phyloP scores from a whole-genome alignment of 2,797 vertebrate species.

The Eurystomus glaucurus region DNA sequence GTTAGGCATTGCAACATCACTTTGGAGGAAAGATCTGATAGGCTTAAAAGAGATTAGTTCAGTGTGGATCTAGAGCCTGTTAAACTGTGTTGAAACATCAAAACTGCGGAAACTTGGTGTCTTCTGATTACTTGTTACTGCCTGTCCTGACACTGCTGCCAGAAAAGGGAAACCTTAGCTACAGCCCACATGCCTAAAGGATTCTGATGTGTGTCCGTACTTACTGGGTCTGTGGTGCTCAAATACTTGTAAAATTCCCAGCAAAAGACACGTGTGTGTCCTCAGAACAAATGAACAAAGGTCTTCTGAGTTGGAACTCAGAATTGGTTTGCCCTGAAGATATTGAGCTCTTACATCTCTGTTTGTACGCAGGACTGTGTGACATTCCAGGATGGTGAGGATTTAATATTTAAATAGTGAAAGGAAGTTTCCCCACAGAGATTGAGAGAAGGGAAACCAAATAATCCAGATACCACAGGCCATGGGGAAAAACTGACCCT shows the following conservation, averaged over 20 bases:
- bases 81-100: not conserved
- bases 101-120: not conserved
- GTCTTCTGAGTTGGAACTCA: not conserved
- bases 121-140: not conserved
- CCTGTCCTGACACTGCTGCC: not conserved
- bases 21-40: not conserved
- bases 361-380: slow-evolving; percentile 18
- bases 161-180: not conserved
- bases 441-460: slow-evolving; percentile 49
- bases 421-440: slow-evolving; percentile 1
- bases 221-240: not conserved
- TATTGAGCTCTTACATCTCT: not conserved
- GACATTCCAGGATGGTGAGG: slow-evolving; percentile 33
- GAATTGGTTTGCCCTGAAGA: not conserved
- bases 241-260: not conserved
- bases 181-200: not conserved
- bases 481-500: not conserved
- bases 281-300: not conserved
- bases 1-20: not conserved
- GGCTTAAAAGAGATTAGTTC: not conserved
- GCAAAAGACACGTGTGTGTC: not conserved
- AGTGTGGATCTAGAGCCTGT: not conserved
- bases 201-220: not conserved
- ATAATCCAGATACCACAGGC: slow-evolving; percentile 58
- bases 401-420: slow-evolving; percentile 2